Percentiles rank a stretch among this genome's conserved stretches.
Evolutionary conservation across 2,888 invertebrate species (phyloP).

Genomic region (Miltochrista miniata): DNA sequence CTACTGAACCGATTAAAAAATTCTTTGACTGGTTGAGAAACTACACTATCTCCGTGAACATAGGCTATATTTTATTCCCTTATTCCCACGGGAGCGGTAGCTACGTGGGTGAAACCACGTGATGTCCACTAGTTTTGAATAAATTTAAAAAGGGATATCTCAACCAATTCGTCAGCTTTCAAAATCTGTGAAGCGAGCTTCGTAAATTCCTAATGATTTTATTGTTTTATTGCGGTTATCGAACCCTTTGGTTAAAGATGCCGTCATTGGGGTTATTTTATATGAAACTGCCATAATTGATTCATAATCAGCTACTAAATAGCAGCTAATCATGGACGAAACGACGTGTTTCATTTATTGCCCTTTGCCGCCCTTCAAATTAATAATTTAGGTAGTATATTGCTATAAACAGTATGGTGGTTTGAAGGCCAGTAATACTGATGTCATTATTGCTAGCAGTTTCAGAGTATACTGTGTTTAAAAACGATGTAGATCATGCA

Average conservation of each 20-base stretch:
- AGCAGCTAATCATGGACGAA: conserved; percentile 43
- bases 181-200: conserved; percentile 68
- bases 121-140: no score
- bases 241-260: conserved; percentile 59
- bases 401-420: conserved; percentile 10
- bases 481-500: no score
- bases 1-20: no score
- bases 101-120: no score
- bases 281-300: conserved; percentile 49
- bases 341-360: conserved; percentile 42
- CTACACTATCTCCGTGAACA: no score
- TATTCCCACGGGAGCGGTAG: no score
- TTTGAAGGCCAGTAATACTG: no score
- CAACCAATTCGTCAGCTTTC: conserved; percentile 39
- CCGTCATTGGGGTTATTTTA: conserved; percentile 56
- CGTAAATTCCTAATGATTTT: conserved; percentile 71
- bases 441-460: no score
- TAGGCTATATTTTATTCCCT: no score
- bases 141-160: no score
- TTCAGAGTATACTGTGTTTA: no score
- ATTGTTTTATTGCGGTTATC: conserved; percentile 71
- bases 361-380: conserved; percentile 24
- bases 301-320: conserved; percentile 64
- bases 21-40: no score
- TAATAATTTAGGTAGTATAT: conserved; percentile 24